Evolutionary conservation across 2,113 vertebrate species (phyloP).

Genomic region (Gopherus flavomarginatus): DNA sequence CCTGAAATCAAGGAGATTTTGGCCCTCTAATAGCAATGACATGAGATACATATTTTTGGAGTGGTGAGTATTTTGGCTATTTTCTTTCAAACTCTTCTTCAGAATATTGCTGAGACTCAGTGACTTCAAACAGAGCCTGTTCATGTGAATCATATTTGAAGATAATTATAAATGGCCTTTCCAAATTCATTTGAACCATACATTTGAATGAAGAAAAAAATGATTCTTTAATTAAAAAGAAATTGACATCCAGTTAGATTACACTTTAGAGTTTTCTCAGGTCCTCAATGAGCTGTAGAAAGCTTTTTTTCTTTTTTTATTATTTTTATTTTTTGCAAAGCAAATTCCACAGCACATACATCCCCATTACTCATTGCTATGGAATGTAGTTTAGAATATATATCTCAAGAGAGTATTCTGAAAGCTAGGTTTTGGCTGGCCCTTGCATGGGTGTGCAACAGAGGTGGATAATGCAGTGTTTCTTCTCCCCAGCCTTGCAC

Average conservation of each 20-base stretch:
- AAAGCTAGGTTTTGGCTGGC: background rate
- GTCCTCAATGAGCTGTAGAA: conserved; percentile 50
- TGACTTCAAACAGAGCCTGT: background rate
- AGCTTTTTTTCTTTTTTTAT: background rate
- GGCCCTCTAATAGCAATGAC: background rate
- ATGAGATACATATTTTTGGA: background rate
- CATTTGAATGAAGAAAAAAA: conserved; percentile 16
- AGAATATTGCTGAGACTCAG: background rate
- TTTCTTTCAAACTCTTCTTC: background rate
- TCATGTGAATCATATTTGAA: background rate
- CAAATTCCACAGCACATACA: conserved; percentile 59
- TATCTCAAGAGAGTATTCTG: background rate
- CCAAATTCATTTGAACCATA: conserved; percentile 44
- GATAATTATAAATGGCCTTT: conserved; percentile 13
- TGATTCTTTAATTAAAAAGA: conserved; percentile 32
- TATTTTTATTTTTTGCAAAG: background rate
- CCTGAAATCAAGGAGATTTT: background rate
- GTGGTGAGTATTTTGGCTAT: background rate
- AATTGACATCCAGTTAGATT: conserved; percentile 6
- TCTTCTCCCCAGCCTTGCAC: background rate
- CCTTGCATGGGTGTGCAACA: background rate
- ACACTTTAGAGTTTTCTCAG: conserved; percentile 36
- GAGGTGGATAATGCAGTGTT: background rate
- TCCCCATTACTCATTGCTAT: conserved; percentile 11
- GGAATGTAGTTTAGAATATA: background rate